A percentile compares a stretch with the other conserved stretches of the same genome.
Conservation (phyloP, 1,140 invertebrate species). For the Heliconius himera region DNA sequence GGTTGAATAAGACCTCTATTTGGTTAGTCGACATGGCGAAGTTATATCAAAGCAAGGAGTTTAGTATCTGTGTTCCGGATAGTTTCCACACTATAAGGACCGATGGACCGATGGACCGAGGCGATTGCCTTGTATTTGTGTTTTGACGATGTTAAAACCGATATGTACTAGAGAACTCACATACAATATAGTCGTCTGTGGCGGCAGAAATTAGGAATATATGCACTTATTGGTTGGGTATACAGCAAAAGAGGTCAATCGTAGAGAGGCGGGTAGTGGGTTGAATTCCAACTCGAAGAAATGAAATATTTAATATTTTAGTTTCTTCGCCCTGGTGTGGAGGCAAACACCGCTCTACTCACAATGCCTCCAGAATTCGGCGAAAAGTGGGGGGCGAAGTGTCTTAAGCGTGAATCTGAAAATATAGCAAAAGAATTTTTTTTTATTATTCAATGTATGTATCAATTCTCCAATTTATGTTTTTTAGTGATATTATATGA, state of each 20-base stretch:
- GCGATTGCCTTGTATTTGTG: conserved; percentile 58
- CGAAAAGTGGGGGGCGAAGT: no score
- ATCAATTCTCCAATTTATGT: no score
- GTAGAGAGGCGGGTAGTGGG: no score
- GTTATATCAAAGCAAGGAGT: conserved; percentile 13
- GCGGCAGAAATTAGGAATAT: neutral
- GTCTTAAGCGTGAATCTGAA: no score
- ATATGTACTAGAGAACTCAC: neutral
- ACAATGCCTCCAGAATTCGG: no score
- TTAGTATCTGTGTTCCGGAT: conserved; percentile 43
- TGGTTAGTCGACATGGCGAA: neutral
- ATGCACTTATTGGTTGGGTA: neutral
- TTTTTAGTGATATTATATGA: no score
- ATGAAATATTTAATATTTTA: no score
- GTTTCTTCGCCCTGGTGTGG: no score
- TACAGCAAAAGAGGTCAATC: neutral
- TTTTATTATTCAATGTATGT: no score
- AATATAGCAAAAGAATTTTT: no score
- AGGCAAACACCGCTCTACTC: no score
- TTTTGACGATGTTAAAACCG: conserved; percentile 35
- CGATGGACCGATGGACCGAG: conserved; percentile 55
- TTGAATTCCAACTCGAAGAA: no score
- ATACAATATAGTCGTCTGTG: neutral
- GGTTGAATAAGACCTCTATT: conserved; percentile 16
- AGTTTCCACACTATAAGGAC: conserved; percentile 53